Conservation (phyloP, 2,888 invertebrate genomes). For the Merodon equestris region DNA sequence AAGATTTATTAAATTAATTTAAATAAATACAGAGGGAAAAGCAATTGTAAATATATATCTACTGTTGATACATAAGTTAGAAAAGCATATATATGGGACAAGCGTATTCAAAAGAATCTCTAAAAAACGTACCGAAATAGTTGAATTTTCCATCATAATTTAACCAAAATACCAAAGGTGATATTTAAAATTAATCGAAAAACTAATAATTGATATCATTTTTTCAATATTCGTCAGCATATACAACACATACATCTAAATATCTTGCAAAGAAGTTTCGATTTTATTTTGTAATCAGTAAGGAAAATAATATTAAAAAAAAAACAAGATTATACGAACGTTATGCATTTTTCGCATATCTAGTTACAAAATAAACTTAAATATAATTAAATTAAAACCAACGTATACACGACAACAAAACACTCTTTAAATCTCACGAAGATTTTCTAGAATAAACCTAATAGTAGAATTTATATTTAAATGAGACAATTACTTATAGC, state of each 20-base stretch:
- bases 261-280: conserved; percentile 6
- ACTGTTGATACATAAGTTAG: conserved; percentile 41
- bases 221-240: conserved; percentile 41
- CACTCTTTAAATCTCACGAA: conserved; percentile 31
- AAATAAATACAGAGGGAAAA: conserved; percentile 32
- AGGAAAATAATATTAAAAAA: background rate
- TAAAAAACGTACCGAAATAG: conserved; percentile 50
- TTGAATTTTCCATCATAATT: conserved; percentile 57
- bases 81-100: conserved; percentile 24
- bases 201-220: conserved; percentile 16
- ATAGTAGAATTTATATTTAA: conserved; percentile 64
- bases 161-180: conserved; percentile 68
- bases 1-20: conserved; percentile 36
- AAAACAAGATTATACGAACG: conserved; percentile 45
- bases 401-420: conserved; percentile 36
- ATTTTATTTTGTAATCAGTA: conserved; percentile 7
- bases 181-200: conserved; percentile 53
- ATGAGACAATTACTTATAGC: conserved; percentile 31
- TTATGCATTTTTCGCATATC: conserved; percentile 45
- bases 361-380: background rate
- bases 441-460: conserved; percentile 46
- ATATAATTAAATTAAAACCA: conserved; percentile 18
- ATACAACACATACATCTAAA: conserved; percentile 27
- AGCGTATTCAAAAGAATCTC: conserved; percentile 45
- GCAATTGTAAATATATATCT: conserved; percentile 61